Evolutionary conservation across 1,140 invertebrate species (phyloP), one percentile per base, ranked within the genome.

Genomic region (Grapholita molesta): DNA sequence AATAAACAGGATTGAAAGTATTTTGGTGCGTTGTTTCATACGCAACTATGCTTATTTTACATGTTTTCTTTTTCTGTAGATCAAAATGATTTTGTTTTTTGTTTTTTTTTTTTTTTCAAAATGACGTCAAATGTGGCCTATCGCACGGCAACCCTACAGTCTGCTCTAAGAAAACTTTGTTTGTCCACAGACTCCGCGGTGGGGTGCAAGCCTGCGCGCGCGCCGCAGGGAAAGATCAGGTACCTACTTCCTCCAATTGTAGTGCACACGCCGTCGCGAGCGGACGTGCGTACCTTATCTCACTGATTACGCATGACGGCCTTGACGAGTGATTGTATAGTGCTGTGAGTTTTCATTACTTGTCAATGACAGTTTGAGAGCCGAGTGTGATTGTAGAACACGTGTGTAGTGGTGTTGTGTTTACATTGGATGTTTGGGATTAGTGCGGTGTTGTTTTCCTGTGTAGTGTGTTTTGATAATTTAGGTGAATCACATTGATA

Each of bases 201-300:
- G 86, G 84, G 78, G 77, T 76, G 71, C 77, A 80, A 76, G 75
- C 71, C 77, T 74, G 79, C 85, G 85, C 84, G 76, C 55, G 74
- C 85, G 84, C 73, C 80, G 78, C 83, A 85, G 77, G 85, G 87
- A 82, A 86, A 87, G 83, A 86, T 84, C 83, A 88, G 85, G 85
- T 88, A 68, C 69, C 75, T 52, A 81, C 78, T 88, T 86, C 79
- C 72, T 74, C 75, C 84, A 86, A 82, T 87, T 79, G 77, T 78
- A 76, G 69, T 70, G 66, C 70, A 70, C 64, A 53, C 76, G 70
- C 53, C 52, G 69, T 15, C 35, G 68, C 65, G 77, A 15, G 68
- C 75, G 74, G 75, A 79, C 83, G 86, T 78, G 64, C 83, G 86
- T 77, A 52, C 55, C 21, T 24, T 24, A 12, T 25, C 0, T n/a